Conservation (phyloP, 1,140 invertebrate species). For the Lasioglossum albipes region DNA sequence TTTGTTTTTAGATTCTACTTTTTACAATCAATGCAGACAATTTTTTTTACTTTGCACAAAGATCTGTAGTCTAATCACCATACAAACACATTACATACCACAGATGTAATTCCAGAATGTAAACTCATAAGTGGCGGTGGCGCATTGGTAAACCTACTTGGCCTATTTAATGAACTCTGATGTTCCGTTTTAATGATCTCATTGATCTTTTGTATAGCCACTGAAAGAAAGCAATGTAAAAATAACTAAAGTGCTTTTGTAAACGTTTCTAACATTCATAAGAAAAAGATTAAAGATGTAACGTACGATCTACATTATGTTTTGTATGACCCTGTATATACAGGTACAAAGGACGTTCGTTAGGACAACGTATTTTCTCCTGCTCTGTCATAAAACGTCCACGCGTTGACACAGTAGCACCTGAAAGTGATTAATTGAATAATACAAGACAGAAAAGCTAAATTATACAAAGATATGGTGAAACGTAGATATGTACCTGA, state of each 20-base stretch:
- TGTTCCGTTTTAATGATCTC: conserved; percentile 82
- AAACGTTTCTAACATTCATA: neutral
- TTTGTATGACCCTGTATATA: conserved; percentile 83
- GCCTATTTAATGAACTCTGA: conserved; percentile 76
- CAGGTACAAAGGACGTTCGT: conserved; percentile 83
- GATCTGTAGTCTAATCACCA: neutral
- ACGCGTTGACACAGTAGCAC: conserved; percentile 83
- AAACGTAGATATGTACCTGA: conserved; percentile 67
- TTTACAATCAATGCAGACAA: too few relatives aligned
- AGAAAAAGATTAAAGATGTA: conserved; percentile 24
- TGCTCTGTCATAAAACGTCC: conserved; percentile 83
- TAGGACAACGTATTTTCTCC: conserved; percentile 80
- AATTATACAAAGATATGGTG: neutral
- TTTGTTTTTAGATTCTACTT: too few relatives aligned
- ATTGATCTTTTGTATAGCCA: conserved; percentile 83
- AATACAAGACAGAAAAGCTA: conserved; percentile 1
- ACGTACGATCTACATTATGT: conserved; percentile 83
- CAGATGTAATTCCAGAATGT: conserved; percentile 76
- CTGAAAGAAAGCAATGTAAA: conserved; percentile 71
- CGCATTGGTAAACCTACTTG: conserved; percentile 78
- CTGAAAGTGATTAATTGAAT: conserved; percentile 67
- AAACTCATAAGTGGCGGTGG: conserved; percentile 81
- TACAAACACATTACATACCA: conserved; percentile 65
- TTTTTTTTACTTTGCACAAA: too few relatives aligned
- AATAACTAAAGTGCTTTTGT: conserved; percentile 5